These are phyloP conservation scores for Sarcophaga caerulescens DNA, from an alignment of 2,888 invertebrate species.

Conservation along the genomic window DNA sequence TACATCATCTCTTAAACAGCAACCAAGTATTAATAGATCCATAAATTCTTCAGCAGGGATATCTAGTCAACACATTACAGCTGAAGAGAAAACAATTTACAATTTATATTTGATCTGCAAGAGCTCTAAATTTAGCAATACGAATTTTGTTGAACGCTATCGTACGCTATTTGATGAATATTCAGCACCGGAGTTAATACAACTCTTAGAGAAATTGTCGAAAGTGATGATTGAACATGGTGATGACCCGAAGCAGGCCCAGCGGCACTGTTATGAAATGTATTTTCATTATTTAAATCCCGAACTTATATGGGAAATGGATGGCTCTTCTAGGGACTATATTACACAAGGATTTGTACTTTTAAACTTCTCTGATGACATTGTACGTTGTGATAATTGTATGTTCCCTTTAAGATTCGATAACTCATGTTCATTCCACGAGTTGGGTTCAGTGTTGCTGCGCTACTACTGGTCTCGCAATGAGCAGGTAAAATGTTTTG, in stretches of 20 bases:
- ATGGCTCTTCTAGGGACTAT: constrained; percentile 79
- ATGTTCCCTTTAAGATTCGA: constrained; percentile 79
- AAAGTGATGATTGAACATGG: constrained; percentile 79
- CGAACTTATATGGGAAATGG: constrained; percentile 81
- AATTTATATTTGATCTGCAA: constrained; percentile 80
- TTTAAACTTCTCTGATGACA: constrained; percentile 75
- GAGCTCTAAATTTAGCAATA: constrained; percentile 80
- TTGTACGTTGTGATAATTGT: constrained; percentile 78
- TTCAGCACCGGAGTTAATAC: constrained; percentile 78
- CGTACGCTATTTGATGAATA: constrained; percentile 80
- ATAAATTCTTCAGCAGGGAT: constrained; percentile 39
- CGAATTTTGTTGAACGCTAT: constrained; percentile 79
- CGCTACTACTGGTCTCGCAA: constrained; percentile 81
- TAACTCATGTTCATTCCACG: constrained; percentile 78
- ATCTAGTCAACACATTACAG: constrained; percentile 74
- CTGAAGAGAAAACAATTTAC: constrained; percentile 80
- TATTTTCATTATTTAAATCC: constrained; percentile 81
- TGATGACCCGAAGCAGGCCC: constrained; percentile 76
- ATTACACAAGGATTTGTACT: constrained; percentile 78
- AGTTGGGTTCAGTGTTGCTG: constrained; percentile 78
- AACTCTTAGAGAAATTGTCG: constrained; percentile 76
- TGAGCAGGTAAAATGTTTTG: constrained; percentile 79
- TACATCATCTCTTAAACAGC: constrained; percentile 35
- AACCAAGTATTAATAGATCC: constrained; percentile 34
- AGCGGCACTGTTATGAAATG: constrained; percentile 80